These are phyloP conservation scores for Opisthograptis luteolata DNA, from an alignment of 2,888 invertebrate species.

Conservation along the genomic window DNA sequence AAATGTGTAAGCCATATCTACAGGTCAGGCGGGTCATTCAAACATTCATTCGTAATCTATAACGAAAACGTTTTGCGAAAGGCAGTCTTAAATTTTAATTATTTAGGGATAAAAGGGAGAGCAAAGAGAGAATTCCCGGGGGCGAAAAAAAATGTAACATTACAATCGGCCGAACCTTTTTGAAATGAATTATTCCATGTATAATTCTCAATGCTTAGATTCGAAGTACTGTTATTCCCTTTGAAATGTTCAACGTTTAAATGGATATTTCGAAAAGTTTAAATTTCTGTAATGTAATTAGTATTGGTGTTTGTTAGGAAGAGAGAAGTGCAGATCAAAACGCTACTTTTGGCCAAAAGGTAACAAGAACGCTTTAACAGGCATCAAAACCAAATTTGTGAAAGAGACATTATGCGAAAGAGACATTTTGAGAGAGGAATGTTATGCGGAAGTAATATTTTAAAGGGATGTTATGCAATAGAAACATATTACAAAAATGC, in stretches of 20 bases:
- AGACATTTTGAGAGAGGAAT: too few relatives aligned
- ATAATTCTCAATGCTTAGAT: conserved; percentile 51
- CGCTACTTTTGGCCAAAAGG: too few relatives aligned
- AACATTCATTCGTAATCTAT: conserved; percentile 35
- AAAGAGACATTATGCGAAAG: too few relatives aligned
- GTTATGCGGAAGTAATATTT: too few relatives aligned
- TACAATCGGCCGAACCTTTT: conserved; percentile 50
- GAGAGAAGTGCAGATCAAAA: too few relatives aligned
- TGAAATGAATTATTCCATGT: conserved; percentile 60
- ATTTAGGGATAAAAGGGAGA: conserved; percentile 52
- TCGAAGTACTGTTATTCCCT: conserved; percentile 51
- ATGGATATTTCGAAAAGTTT: conserved; percentile 17
- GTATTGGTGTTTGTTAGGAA: not conserved
- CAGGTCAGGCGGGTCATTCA: conserved; percentile 14
- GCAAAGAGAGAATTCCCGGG: conserved; percentile 47
- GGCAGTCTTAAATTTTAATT: conserved; percentile 54
- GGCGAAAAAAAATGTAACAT: conserved; percentile 45
- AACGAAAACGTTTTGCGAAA: conserved; percentile 41
- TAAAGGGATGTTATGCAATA: too few relatives aligned
- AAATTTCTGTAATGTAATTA: conserved; percentile 20
- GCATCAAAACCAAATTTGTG: too few relatives aligned
- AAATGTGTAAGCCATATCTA: too few relatives aligned
- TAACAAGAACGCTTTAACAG: too few relatives aligned
- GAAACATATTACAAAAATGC: too few relatives aligned
- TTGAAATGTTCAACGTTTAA: conserved; percentile 37